These are phyloP conservation scores for Struthio camelus DNA, from an alignment of 2,113 vertebrate species.

Conservation along the genomic window DNA sequence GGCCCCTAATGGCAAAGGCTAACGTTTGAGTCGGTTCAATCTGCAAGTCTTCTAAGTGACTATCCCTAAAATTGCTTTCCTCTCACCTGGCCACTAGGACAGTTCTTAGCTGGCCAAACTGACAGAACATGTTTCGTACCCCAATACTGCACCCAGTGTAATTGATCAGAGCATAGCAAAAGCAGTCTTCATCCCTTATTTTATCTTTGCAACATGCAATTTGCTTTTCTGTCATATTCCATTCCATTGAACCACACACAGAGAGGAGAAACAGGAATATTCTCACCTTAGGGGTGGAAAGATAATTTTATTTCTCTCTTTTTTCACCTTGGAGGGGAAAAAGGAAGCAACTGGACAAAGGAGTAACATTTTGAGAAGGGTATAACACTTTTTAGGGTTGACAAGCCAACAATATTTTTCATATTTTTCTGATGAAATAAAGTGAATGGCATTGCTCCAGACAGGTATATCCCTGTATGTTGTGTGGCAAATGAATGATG, in stretches of 20 bases:
- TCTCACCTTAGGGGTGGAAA: neutral
- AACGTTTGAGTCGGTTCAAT: neutral
- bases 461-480: neutral
- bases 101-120: neutral
- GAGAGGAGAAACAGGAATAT: neutral
- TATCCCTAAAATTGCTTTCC: neutral
- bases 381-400: neutral
- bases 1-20: conserved; percentile 8
- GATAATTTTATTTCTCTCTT: neutral
- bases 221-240: neutral
- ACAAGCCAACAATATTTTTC: neutral
- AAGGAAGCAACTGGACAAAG: neutral
- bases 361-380: neutral
- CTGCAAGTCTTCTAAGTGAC: neutral
- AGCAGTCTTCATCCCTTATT: neutral
- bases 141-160: rapidly evolving
- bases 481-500: conserved; percentile 33
- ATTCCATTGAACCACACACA: neutral
- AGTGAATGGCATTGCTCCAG: neutral
- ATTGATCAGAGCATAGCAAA: neutral
- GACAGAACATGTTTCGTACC: neutral
- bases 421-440: neutral
- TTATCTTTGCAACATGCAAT: neutral
- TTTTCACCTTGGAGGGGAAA: neutral
- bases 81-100: neutral